Evolutionary conservation across 2,888 invertebrate genomes (phyloP), one percentile per base, ranked within the genome.

Genomic region (Polyommatus icarus): DNA sequence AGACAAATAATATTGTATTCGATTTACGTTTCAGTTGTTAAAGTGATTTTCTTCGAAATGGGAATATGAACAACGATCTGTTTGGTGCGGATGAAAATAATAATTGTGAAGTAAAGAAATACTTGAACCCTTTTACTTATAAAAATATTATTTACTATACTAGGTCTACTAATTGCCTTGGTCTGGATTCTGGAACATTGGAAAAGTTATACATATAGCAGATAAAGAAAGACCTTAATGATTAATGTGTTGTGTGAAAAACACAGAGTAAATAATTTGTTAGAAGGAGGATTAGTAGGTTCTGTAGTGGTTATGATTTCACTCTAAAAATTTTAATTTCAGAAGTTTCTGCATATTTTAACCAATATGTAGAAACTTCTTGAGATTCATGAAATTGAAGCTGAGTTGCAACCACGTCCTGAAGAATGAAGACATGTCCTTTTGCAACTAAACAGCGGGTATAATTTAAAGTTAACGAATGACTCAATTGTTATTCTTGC

Each of bases 401-500:
- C 20, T 8, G 10, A 8, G 20, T 20, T 20, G 59, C 20, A 2
- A 59, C n/a, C n/a, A n/a, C n/a, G 20, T 8, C 20, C 12, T 61
- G 10, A 61, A 61, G 24, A 61, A 4, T 12, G 59, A 59, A 20
- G n/a, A 7, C 10, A 24, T 24, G 24, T 59, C 24, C 12, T 12
- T 20, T 12, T 61, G 24, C 12, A 61, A 61, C 12, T 61, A 61
- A 61, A 61, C 61, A 61, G 12, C 24, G 20, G 24, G 12, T 24
- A 61, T 12, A 61, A 24, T 57, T 61, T 12, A 61, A 24, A 24
- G 24, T 61, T 24, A 24, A 61, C 61, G 20, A 61, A 61, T 61
- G 24, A 24, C 24, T 61, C 61, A 61, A 61, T 61, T 61, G 61
- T 61, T 61, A 61, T 24, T 61, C 61, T 10, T 12, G 61, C 61